Conservation (phyloP, 2,797 vertebrate species). For the Sphenodon punctatus region DNA sequence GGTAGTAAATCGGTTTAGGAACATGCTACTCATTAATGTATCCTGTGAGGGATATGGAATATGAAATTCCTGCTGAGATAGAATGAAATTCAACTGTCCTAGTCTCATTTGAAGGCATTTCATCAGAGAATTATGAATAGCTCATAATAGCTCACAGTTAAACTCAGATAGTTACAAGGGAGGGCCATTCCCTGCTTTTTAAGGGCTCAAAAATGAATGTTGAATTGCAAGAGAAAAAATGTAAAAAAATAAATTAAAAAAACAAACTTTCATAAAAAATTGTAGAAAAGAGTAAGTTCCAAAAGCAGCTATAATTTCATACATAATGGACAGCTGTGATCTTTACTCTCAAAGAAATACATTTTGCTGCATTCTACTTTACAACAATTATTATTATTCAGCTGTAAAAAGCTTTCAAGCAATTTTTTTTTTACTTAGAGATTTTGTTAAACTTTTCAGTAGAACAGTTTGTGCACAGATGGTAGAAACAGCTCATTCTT, state of each 20-base stretch:
- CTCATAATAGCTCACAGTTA: not conserved
- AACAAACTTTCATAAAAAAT: not conserved
- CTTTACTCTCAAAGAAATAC: not conserved
- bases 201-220: not conserved
- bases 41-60: not conserved
- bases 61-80: not conserved
- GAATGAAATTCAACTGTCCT: not conserved
- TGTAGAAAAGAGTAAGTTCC: not conserved
- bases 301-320: not conserved
- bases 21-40: too few species aligned
- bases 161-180: not conserved
- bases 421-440: too few species aligned
- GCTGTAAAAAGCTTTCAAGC: too few species aligned
- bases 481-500: too few species aligned
- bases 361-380: not conserved
- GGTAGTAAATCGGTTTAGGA: too few species aligned
- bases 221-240: not conserved
- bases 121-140: not conserved
- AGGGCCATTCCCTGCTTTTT: not conserved
- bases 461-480: too few species aligned
- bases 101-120: not conserved
- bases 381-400: not conserved
- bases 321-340: not conserved
- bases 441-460: too few species aligned
- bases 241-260: too few species aligned